Percentiles rank a stretch among this genome's conserved stretches.
phyloP scores from a whole-genome alignment of 2,797 vertebrate genomes.

The Xiphorhynchus erythropygius region DNA sequence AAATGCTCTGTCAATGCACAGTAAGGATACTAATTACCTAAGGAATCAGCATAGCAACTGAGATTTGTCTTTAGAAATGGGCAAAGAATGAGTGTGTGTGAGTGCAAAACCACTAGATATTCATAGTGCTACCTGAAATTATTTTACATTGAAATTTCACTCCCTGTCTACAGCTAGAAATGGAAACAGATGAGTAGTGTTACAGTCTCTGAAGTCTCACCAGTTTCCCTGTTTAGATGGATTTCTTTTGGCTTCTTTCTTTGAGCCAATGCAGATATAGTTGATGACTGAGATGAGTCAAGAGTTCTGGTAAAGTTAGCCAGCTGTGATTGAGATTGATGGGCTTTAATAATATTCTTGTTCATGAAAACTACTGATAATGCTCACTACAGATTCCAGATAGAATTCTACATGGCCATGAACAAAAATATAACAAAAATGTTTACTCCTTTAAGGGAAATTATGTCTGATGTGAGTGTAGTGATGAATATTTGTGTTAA shows the following conservation, averaged over 20 bases:
- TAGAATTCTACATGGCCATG: neutral
- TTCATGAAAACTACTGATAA: slow-evolving; percentile 1
- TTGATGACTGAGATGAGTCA: neutral
- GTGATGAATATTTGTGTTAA: neutral
- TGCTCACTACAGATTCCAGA: neutral
- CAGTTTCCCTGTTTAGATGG: neutral
- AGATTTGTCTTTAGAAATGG: neutral
- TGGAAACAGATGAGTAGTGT: neutral
- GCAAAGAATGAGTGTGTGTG: neutral
- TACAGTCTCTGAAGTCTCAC: neutral
- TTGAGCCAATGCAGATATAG: neutral
- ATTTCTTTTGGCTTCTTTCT: neutral
- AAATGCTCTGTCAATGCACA: neutral
- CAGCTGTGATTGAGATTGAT: slow-evolving; percentile 2
- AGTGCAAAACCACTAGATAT: neutral
- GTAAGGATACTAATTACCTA: neutral
- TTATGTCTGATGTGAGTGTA: neutral
- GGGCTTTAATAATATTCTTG: slow-evolving; percentile 27
- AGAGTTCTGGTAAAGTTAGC: neutral
- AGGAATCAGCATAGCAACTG: neutral
- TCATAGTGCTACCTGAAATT: neutral
- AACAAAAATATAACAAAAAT: neutral
- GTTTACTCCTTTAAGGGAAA: neutral
- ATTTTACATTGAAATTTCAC: neutral
- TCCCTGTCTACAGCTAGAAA: neutral